These are phyloP conservation scores for Lethrus apterus DNA, from an alignment of 1,140 invertebrate genomes.

Conservation along the genomic window DNA sequence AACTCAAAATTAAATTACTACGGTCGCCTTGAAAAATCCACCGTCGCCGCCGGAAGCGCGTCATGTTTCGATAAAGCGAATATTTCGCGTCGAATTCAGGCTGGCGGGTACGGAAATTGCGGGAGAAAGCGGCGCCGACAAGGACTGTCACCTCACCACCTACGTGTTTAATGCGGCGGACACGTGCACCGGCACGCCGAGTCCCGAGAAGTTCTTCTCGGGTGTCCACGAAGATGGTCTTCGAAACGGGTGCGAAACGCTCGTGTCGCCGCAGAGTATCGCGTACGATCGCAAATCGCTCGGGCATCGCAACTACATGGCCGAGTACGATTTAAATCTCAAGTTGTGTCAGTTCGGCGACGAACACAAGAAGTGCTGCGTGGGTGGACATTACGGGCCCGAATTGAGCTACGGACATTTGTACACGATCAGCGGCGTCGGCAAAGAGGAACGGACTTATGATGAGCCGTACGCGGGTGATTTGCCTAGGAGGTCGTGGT, in stretches of 20 bases:
- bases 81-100: too few species aligned
- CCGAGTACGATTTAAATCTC: conserved; percentile 34
- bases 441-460: conserved; percentile 35
- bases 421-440: conserved; percentile 36
- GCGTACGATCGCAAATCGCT: conserved; percentile 20
- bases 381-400: conserved; percentile 29
- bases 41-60: too few species aligned
- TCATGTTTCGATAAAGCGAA: too few species aligned
- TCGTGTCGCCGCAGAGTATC: conserved; percentile 14
- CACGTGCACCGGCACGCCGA: conserved; percentile 36
- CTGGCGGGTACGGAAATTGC: conserved; percentile 36
- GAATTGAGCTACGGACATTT: conserved; percentile 35
- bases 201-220: conserved; percentile 27
- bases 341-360: conserved; percentile 30
- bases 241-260: conserved; percentile 1
- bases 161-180: conserved; percentile 40
- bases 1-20: too few species aligned
- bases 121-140: conserved; percentile 30
- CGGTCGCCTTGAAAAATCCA: too few species aligned
- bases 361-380: conserved; percentile 33
- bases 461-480: conserved; percentile 40
- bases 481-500: conserved; percentile 35
- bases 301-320: conserved; percentile 26
- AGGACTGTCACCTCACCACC: conserved; percentile 36
- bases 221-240: neutral